phyloP scores from a whole-genome alignment of 1,140 invertebrate species.

The Caerostris extrusa region DNA sequence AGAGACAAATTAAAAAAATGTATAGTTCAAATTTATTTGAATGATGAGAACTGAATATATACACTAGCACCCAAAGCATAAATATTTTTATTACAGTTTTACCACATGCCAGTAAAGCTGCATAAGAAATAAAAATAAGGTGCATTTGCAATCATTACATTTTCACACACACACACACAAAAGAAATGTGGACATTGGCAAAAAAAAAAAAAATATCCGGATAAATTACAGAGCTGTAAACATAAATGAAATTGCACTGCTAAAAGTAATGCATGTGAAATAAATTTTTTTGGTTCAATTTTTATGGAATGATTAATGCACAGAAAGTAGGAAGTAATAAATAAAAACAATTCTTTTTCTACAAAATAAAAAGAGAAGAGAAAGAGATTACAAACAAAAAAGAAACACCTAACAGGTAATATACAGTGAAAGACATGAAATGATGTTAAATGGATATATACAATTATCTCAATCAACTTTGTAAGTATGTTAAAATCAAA shows the following conservation, averaged over 20 bases:
- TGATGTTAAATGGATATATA: constrained; percentile 23
- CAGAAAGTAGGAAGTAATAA: neutral
- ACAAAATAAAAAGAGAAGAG: neutral
- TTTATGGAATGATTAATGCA: constrained; percentile 3
- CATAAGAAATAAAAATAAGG: neutral
- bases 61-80: constrained; percentile 62
- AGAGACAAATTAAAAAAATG: constrained; percentile 38
- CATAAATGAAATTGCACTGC: neutral
- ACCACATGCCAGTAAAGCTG: neutral
- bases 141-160: neutral
- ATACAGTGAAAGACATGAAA: constrained; percentile 41
- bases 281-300: neutral
- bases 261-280: neutral
- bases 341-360: neutral
- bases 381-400: neutral
- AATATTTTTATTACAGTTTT: constrained; percentile 26
- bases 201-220: neutral
- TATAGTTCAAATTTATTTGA: constrained; percentile 64
- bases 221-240: neutral
- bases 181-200: neutral
- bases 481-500: neutral
- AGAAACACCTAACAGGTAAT: neutral
- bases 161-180: neutral
- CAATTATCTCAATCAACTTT: constrained; percentile 24
- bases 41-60: constrained; percentile 47